Conservation (phyloP, 92 coral and sea anemone species). For the Diadumene lineata region DNA sequence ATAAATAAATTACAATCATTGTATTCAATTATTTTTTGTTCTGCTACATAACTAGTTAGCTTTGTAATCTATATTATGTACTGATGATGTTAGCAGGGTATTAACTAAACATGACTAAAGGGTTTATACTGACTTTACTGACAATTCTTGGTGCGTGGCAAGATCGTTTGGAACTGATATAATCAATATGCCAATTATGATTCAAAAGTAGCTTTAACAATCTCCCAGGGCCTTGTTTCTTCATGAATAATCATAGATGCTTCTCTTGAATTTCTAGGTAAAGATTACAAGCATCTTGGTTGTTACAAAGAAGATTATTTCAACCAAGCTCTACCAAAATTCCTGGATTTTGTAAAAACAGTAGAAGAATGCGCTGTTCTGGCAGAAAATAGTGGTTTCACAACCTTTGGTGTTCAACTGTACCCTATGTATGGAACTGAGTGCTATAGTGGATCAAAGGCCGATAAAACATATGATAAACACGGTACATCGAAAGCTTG, state of each 20-base stretch:
- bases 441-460: not conserved
- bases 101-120: too few relatives aligned
- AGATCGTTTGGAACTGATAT: too few relatives aligned
- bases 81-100: too few relatives aligned
- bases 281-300: not conserved
- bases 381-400: not conserved
- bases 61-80: too few relatives aligned
- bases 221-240: too few relatives aligned
- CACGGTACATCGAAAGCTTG: not conserved
- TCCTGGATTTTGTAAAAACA: not conserved
- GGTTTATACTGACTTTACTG: too few relatives aligned
- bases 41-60: too few relatives aligned
- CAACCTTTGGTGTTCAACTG: not conserved
- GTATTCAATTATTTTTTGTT: too few relatives aligned
- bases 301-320: not conserved
- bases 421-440: not conserved
- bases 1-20: too few relatives aligned
- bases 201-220: too few relatives aligned
- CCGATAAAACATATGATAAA: not conserved
- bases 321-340: not conserved
- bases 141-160: too few relatives aligned
- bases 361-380: not conserved
- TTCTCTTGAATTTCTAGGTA: not conserved
- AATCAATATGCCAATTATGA: too few relatives aligned
- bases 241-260: not conserved